Evolutionary conservation across 1,140 invertebrate genomes (phyloP).

Genomic region (Tetramorium alpestre): DNA sequence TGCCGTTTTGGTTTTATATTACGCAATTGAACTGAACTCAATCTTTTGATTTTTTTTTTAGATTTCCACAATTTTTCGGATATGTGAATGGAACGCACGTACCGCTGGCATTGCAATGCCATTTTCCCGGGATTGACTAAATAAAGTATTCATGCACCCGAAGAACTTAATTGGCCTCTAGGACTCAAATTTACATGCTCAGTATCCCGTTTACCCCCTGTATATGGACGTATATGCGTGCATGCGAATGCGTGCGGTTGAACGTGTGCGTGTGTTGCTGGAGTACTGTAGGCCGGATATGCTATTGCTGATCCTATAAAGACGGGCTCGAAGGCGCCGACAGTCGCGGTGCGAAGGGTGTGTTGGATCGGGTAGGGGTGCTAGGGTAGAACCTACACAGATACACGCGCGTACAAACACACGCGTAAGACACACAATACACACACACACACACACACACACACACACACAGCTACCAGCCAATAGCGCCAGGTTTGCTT

Average conservation of each 20-base stretch:
- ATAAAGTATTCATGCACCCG: neutral
- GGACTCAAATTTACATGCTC: neutral
- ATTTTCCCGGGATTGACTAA: neutral
- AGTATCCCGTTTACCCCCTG: neutral
- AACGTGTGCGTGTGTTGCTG: constrained; percentile 55
- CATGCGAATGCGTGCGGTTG: neutral
- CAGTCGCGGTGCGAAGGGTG: constrained; percentile 57
- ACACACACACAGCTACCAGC: constrained; percentile 52
- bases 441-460: neutral
- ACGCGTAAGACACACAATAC: neutral
- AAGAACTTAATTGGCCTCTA: neutral
- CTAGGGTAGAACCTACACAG: constrained; percentile 46
- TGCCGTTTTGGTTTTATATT: neutral
- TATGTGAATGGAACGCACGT: neutral
- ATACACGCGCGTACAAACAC: constrained; percentile 8
- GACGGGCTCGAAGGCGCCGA: constrained; percentile 72
- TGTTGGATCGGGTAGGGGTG: constrained; percentile 45
- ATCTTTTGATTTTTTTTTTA: neutral
- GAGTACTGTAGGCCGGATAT: constrained; percentile 41
- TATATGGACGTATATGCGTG: constrained; percentile 24
- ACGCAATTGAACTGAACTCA: neutral
- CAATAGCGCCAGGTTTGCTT: constrained; percentile 79
- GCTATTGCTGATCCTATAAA: constrained; percentile 75
- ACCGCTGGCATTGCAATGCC: neutral
- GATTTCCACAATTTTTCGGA: neutral